Conservation (phyloP, 2,888 invertebrate species). For the Matsumyia berberina region DNA sequence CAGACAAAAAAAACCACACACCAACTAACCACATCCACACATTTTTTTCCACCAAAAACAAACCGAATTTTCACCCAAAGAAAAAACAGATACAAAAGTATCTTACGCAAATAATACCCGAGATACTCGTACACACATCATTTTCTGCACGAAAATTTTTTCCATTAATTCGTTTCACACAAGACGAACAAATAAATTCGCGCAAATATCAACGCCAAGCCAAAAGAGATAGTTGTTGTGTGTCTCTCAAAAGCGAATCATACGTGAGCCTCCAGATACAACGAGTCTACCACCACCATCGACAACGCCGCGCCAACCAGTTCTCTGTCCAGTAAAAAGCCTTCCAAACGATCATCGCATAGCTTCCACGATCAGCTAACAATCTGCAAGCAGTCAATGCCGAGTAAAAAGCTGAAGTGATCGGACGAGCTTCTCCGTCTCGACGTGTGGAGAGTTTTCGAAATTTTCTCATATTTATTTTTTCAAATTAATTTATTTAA, state of each 20-base stretch:
- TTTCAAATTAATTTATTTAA: constrained; percentile 44
- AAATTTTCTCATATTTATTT: constrained; percentile 70
- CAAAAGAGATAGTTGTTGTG: constrained; percentile 74
- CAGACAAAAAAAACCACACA: background rate
- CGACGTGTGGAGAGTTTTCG: constrained; percentile 65
- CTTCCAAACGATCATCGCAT: constrained; percentile 34
- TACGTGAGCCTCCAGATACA: constrained; percentile 53
- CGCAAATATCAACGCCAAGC: constrained; percentile 54
- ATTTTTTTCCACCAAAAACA: constrained; percentile 20
- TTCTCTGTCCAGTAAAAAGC: constrained; percentile 63
- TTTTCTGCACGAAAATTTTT: constrained; percentile 27
- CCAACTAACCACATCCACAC: background rate
- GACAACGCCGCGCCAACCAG: constrained; percentile 47
- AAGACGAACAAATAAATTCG: constrained; percentile 38
- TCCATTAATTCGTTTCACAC: constrained; percentile 21
- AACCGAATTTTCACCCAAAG: constrained; percentile 11
- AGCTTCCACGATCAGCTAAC: constrained; percentile 67
- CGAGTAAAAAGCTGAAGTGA: constrained; percentile 77
- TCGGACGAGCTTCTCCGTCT: constrained; percentile 75
- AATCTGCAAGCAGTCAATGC: constrained; percentile 74
- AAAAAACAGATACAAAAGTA: constrained; percentile 21
- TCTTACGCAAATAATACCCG: constrained; percentile 35
- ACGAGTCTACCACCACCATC: constrained; percentile 17
- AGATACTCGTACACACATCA: constrained; percentile 29
- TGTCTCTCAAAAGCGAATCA: constrained; percentile 50